Conservation (phyloP, 2,888 invertebrate species). For the Tinea semifulvella region DNA sequence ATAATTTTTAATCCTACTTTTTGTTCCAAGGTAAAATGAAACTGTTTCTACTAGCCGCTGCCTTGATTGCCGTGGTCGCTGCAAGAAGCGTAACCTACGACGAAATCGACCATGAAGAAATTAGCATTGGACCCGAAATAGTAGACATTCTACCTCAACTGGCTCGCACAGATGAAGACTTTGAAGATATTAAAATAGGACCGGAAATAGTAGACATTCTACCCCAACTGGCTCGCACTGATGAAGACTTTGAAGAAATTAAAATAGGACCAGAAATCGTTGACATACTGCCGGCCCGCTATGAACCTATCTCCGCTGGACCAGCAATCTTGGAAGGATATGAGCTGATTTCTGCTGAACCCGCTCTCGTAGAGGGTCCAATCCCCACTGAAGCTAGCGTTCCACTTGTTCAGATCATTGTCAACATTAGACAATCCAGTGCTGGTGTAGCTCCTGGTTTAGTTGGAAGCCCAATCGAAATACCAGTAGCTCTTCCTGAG, state of each 20-base stretch:
- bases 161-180: slow-evolving; percentile 10
- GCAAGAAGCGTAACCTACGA: background rate
- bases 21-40: background rate
- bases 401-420: slow-evolving; percentile 25
- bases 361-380: slow-evolving; percentile 21
- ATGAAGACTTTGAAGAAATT: slow-evolving; percentile 18
- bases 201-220: slow-evolving; percentile 17
- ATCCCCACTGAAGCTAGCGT: slow-evolving; percentile 3
- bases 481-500: slow-evolving; percentile 18
- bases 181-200: slow-evolving; percentile 20
- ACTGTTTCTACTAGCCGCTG: background rate
- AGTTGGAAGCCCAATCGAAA: slow-evolving; percentile 8
- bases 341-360: slow-evolving; percentile 23
- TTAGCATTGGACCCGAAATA: slow-evolving; percentile 24
- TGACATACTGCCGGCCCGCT: slow-evolving; percentile 14
- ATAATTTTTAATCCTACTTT: too few relatives aligned
- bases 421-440: slow-evolving; percentile 23
- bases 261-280: slow-evolving; percentile 25
- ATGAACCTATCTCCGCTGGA: slow-evolving; percentile 20
- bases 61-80: slow-evolving; percentile 1
- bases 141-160: slow-evolving; percentile 17
- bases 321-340: slow-evolving; percentile 17
- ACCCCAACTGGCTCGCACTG: slow-evolving; percentile 1
- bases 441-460: slow-evolving; percentile 17
- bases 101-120: slow-evolving; percentile 16